Conservation (phyloP, 2,797 vertebrate species). For the Myoxocephalus aenaeus region DNA sequence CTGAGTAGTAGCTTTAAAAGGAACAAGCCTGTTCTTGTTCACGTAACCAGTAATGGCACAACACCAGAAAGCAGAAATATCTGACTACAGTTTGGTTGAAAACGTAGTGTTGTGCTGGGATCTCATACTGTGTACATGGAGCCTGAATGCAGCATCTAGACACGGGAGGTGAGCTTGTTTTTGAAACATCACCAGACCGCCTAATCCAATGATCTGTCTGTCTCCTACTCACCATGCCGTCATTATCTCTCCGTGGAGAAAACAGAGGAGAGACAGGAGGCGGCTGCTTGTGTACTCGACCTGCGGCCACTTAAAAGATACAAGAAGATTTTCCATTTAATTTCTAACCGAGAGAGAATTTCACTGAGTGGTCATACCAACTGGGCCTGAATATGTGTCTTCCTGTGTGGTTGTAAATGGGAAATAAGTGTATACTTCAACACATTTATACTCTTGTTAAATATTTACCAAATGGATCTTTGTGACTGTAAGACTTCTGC, state of each 20-base stretch:
- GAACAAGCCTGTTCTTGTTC: background rate
- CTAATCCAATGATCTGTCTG: conserved; percentile 49
- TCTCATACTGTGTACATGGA: background rate
- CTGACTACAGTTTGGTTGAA: background rate
- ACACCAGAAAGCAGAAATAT: background rate
- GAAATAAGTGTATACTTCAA: background rate
- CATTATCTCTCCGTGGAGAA: background rate
- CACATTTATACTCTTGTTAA: background rate
- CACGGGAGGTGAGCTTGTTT: conserved; percentile 19
- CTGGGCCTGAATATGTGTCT: background rate
- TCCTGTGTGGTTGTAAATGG: background rate
- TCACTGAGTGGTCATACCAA: background rate
- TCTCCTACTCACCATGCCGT: conserved; percentile 7
- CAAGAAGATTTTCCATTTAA: background rate
- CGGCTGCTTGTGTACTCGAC: background rate
- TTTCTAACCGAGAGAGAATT: background rate
- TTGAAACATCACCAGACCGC: conserved; percentile 25
- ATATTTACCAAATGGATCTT: background rate
- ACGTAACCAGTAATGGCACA: background rate
- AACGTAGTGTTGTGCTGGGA: background rate
- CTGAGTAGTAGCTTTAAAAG: conserved; percentile 3
- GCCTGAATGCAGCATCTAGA: background rate
- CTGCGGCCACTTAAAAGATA: background rate
- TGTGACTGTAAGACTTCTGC: background rate
- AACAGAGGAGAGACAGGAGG: background rate